phyloP scores from a whole-genome alignment of 2,888 invertebrate genomes.

The Heliconius aoede region DNA sequence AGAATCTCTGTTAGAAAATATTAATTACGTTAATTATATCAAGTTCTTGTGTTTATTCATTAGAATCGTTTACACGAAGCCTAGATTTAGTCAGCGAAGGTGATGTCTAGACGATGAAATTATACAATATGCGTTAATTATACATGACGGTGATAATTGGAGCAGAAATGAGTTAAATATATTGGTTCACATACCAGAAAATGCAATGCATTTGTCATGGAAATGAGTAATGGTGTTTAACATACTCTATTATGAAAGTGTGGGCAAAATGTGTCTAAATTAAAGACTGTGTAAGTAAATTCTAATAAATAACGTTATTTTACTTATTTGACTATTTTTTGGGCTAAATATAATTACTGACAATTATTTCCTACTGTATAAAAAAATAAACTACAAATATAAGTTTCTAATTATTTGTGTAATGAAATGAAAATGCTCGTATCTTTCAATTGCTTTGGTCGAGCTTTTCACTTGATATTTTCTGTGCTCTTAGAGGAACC shows the following conservation, averaged over 20 bases:
- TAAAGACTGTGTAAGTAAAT: too few relatives aligned
- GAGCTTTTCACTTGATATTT: too few relatives aligned
- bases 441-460: too few relatives aligned
- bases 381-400: too few relatives aligned
- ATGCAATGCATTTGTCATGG: conserved; percentile 37
- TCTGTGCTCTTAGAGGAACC: too few relatives aligned
- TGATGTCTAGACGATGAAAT: conserved; percentile 69
- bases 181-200: conserved; percentile 48
- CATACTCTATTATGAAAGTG: conserved; percentile 5
- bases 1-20: conserved; percentile 64
- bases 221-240: conserved; percentile 29
- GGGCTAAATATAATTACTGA: too few relatives aligned
- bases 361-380: too few relatives aligned
- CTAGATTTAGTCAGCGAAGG: conserved; percentile 51
- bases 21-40: conserved; percentile 64
- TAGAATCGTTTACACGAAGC: conserved; percentile 37
- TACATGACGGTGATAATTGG: conserved; percentile 61
- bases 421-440: too few relatives aligned
- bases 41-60: conserved; percentile 61
- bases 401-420: too few relatives aligned
- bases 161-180: conserved; percentile 58
- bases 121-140: conserved; percentile 66
- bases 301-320: too few relatives aligned
- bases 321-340: too few relatives aligned
- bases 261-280: background rate